A percentile compares a stretch with the other conserved stretches of the same genome.
Evolutionary conservation across 2,797 vertebrate genomes (phyloP).

Genomic region (Oryzias sinensis): DNA sequence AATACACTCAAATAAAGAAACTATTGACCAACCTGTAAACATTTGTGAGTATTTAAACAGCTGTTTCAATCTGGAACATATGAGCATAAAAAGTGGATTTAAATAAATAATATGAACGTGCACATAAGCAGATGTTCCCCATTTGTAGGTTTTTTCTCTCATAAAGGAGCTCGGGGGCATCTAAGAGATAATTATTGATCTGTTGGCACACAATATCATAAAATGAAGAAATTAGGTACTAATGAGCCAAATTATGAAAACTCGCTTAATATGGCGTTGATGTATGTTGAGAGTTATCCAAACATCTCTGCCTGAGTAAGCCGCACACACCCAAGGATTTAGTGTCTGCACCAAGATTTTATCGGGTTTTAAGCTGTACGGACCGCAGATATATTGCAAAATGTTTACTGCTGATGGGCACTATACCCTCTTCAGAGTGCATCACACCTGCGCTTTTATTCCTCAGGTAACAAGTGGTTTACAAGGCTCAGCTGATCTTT

Average conservation of each 20-base stretch:
- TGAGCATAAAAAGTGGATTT: background rate
- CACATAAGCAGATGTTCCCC: constrained; percentile 1
- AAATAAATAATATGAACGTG: background rate
- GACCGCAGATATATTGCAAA: background rate
- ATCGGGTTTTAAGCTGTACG: background rate
- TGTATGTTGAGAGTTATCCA: background rate
- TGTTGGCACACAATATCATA: constrained; percentile 18
- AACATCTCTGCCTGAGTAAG: background rate
- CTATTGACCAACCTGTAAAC: background rate
- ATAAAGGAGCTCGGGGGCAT: background rate
- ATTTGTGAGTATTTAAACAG: background rate
- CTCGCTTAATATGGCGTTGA: background rate
- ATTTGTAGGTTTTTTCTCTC: background rate
- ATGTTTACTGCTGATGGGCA: background rate
- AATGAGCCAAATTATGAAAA: constrained; percentile 6
- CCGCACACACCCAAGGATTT: background rate
- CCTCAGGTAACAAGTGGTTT: background rate
- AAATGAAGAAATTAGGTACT: constrained; percentile 13
- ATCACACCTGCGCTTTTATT: background rate
- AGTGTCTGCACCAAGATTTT: background rate
- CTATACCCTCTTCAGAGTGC: background rate
- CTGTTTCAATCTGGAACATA: background rate
- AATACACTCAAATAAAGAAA: background rate
- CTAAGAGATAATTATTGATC: background rate
- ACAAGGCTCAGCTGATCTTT: background rate